phyloP scores from a whole-genome alignment of 2,113 vertebrate genomes.

The Nanorana parkeri region DNA sequence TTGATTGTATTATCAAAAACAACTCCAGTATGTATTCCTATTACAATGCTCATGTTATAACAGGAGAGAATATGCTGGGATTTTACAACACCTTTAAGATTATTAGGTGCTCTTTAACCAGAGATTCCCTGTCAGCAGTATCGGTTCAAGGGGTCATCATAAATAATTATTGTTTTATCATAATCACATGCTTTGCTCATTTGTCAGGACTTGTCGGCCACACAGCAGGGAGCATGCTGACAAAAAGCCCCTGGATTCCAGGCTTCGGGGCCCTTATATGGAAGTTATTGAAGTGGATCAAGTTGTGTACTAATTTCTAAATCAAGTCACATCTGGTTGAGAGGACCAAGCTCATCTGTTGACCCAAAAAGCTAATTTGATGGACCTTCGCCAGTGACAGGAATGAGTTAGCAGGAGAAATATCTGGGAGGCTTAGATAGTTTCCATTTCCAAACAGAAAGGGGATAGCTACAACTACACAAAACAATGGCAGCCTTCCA shows the following conservation, averaged over 20 bases:
- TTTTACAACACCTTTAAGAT: too few relatives aligned
- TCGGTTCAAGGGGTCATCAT: too few relatives aligned
- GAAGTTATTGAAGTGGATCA: conserved; percentile 35
- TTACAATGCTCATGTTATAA: too few relatives aligned
- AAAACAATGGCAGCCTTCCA: not conserved
- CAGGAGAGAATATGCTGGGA: too few relatives aligned
- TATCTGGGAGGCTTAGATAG: conserved; percentile 34
- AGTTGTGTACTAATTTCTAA: conserved; percentile 8
- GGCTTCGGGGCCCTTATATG: conserved; percentile 8
- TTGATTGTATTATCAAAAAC: too few relatives aligned
- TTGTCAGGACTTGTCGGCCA: not conserved
- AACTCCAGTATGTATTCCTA: too few relatives aligned
- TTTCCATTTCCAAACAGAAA: conserved; percentile 50
- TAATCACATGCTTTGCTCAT: too few relatives aligned
- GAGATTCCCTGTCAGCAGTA: too few relatives aligned
- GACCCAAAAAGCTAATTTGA: conserved; percentile 32
- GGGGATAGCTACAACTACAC: conserved; percentile 7
- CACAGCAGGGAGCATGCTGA: not conserved
- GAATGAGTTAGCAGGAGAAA: conserved; percentile 38
- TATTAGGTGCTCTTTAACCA: too few relatives aligned
- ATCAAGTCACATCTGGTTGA: conserved; percentile 16
- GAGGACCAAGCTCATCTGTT: conserved; percentile 44
- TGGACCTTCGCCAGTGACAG: conserved; percentile 37
- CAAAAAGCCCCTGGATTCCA: not conserved
- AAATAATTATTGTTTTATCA: too few relatives aligned